Evolutionary conservation across 2,888 invertebrate genomes (phyloP).

Genomic region (Oasisia sp.): DNA sequence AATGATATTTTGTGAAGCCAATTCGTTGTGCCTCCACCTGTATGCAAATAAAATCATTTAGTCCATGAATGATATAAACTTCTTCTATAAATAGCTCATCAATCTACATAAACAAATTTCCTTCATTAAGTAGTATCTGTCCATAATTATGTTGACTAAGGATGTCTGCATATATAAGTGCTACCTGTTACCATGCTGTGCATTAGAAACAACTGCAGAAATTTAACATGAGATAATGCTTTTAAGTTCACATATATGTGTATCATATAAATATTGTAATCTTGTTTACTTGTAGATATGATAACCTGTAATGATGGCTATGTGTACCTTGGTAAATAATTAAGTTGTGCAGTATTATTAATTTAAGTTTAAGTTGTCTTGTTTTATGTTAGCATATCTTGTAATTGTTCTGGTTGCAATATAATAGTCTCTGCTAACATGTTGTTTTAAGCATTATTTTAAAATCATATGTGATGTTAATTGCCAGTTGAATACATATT

Average conservation of each 20-base stretch:
- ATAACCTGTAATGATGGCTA: conserved; percentile 4
- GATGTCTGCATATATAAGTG: not conserved
- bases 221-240: no score
- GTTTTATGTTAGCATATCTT: not conserved
- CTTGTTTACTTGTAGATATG: not conserved
- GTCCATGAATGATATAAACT: not conserved
- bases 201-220: no score
- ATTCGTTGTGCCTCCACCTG: not conserved
- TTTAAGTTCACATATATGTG: no score
- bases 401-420: not conserved
- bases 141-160: not conserved
- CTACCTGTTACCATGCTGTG: not conserved
- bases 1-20: not conserved
- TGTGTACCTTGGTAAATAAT: conserved; percentile 12
- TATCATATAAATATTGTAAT: not conserved
- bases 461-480: not conserved
- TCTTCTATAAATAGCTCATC: no score
- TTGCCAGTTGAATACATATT: not conserved
- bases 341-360: not conserved
- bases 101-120: no score
- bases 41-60: not conserved
- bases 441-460: not conserved
- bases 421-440: not conserved
- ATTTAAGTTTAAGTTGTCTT: not conserved
- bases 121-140: no score